phyloP scores from a whole-genome alignment of 2,113 vertebrate genomes.

The Malurus melanocephalus region DNA sequence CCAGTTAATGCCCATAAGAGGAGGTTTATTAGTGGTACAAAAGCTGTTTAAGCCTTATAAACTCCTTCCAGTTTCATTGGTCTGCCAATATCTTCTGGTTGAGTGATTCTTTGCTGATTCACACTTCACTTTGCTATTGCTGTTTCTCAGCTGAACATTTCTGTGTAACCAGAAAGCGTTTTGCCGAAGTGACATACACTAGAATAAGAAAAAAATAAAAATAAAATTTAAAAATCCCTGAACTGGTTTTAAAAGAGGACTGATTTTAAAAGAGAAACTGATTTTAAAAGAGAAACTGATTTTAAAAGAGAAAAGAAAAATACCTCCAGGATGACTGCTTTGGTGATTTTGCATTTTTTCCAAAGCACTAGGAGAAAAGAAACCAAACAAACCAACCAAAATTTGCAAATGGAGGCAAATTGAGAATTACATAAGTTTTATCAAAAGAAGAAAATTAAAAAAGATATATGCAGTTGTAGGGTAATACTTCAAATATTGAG shows the following conservation, averaged over 20 bases:
- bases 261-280: not conserved
- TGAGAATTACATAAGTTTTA: not conserved
- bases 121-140: not conserved
- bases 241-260: not conserved
- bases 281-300: not conserved
- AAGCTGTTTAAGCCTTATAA: conserved; percentile 58
- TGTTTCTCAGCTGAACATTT: conserved; percentile 20
- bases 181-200: not conserved
- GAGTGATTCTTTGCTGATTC: conserved; percentile 53
- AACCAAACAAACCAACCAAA: not conserved
- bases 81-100: conserved; percentile 57
- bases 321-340: not conserved
- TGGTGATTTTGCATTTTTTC: not conserved
- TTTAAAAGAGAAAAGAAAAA: not conserved
- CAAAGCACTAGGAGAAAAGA: not conserved
- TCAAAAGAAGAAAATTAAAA: too few relatives aligned
- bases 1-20: conserved; percentile 45
- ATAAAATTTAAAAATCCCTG: too few relatives aligned
- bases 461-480: not conserved
- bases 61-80: conserved; percentile 58
- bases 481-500: not conserved
- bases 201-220: not conserved
- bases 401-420: not conserved
- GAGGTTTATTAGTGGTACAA: conserved; percentile 50
- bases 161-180: not conserved